Base-by-base conservation (phyloP, 2,113 vertebrate genomes). In the Phyllostomus hastatus region DNA sequence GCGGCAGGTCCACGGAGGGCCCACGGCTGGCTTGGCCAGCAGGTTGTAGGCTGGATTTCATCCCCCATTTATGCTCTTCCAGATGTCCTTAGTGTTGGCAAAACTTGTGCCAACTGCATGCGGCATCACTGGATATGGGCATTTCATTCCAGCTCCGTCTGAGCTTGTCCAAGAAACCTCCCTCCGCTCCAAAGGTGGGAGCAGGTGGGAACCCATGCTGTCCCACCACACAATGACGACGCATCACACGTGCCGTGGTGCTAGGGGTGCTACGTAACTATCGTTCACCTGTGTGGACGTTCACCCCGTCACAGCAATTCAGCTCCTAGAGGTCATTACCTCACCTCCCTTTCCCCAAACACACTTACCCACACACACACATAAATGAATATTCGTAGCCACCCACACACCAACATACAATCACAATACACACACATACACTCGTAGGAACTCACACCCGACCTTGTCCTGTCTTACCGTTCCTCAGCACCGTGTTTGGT, bases 251-350 rank as follows among this genome's bases (percentile, higher is more conserved):
- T 41, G 3, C 54, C 16, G 0, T 24, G 31, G 64, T 10, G 3
- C 54, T 26, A 1, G 15, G 11, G 10, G 43, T 24, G 6, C 20
- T 28, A 10, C 5, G 11, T 16, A 22, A 15, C 33, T 41, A 4
- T 10, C 2, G 0, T 20, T n/a, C 48, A 59, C 16, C 4, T 48
- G 16, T 7, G 2, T 1, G 5, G n/a, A n/a, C n/a, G 67, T 5
- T 15, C 26, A n/a, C 12, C 19, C 10, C 82, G 31, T 14, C 1
- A 2, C 7, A 0, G 2, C 33, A 19, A 15, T 79, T 11, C 46
- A 67, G 33, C 7, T 64, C 38, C 75, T 48, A 52, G 14, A 41
- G 12, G 19, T 10, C 14, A 4, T 19, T 26, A 6, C 8, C 3
- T 64, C 38, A 33, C 15, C 35, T 31, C 2, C 24, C 24, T 1